A percentile compares a stretch with the other conserved stretches of the same genome.
These are phyloP conservation scores for Takifugu rubripes DNA, from an alignment of 2,797 vertebrate genomes.

Conservation along the genomic window DNA sequence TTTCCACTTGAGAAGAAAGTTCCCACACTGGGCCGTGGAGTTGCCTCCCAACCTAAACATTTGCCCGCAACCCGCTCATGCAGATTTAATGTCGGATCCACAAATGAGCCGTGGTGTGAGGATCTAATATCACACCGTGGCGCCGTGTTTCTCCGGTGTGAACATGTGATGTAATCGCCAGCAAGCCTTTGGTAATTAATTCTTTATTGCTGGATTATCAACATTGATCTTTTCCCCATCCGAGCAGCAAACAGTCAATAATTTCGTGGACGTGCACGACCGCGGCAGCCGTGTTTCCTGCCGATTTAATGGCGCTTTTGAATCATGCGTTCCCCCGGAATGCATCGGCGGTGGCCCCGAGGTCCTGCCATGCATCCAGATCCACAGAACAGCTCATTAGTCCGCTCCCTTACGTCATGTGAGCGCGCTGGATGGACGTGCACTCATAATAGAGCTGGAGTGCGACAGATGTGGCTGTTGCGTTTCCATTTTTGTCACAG, in stretches of 20 bases:
- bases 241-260: conserved; percentile 20
- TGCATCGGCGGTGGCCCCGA: not conserved
- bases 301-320: not conserved
- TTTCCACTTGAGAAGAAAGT: conserved; percentile 24
- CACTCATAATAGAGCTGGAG: no score
- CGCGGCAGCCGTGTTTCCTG: not conserved
- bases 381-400: not conserved
- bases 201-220: conserved; percentile 6
- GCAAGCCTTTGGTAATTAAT: conserved; percentile 23
- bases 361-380: not conserved
- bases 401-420: no score
- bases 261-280: not conserved
- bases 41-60: conserved; percentile 26
- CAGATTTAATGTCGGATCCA: conserved; percentile 31
- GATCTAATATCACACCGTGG: conserved; percentile 24
- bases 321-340: not conserved
- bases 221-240: conserved; percentile 18
- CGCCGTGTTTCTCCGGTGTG: conserved; percentile 10
- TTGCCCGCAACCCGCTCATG: conserved; percentile 11
- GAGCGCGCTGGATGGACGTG: no score
- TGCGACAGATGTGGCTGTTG: no score
- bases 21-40: conserved; percentile 22
- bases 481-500: not conserved
- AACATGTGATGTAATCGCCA: conserved; percentile 31
- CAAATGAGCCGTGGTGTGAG: conserved; percentile 34